Percentiles rank a stretch among this genome's conserved stretches.
phyloP scores from a whole-genome alignment of 2,113 vertebrate species.

The Chaetodon trifascialis region DNA sequence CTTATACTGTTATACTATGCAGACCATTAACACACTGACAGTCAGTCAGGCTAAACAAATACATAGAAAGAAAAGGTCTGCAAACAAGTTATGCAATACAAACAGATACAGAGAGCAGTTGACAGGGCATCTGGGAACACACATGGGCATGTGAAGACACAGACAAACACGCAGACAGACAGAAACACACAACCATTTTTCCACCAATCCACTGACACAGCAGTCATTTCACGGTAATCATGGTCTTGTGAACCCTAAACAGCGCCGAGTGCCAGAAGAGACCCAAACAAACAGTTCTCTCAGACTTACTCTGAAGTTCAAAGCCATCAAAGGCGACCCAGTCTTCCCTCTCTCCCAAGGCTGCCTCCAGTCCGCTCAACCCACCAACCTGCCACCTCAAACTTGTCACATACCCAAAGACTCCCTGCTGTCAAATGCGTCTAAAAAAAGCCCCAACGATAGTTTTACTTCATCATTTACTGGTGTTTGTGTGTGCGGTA shows the following conservation, averaged over 20 bases:
- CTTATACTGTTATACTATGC: slow-evolving; percentile 28
- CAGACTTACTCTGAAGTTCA: slow-evolving; percentile 67
- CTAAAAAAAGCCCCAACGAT: slow-evolving; percentile 28
- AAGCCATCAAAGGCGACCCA: slow-evolving; percentile 63
- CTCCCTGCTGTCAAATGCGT: slow-evolving; percentile 26
- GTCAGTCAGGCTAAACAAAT: slow-evolving; percentile 55
- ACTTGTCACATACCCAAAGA: slow-evolving; percentile 45
- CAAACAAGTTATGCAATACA: slow-evolving; percentile 58
- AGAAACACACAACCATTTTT: slow-evolving; percentile 58
- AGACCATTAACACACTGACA: slow-evolving; percentile 53
- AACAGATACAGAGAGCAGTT: slow-evolving; percentile 52
- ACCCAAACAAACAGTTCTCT: slow-evolving; percentile 76
- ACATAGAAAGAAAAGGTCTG: slow-evolving; percentile 43
- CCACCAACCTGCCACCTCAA: slow-evolving; percentile 53
- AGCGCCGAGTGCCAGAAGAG: slow-evolving; percentile 54
- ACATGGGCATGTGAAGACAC: slow-evolving; percentile 44
- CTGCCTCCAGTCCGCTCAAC: slow-evolving; percentile 28
- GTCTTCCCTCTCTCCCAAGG: slow-evolving; percentile 38
- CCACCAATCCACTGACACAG: slow-evolving; percentile 64
- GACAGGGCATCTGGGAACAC: slow-evolving; percentile 62
- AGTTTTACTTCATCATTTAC: slow-evolving; percentile 50
- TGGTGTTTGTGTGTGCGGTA: slow-evolving; percentile 37
- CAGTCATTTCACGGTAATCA: slow-evolving; percentile 70
- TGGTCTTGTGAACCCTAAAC: slow-evolving; percentile 71
- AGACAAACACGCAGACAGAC: slow-evolving; percentile 60